A percentile compares a stretch with the other conserved stretches of the same genome.
phyloP scores from a whole-genome alignment of 2,888 invertebrate species.

The Eledona agricola region DNA sequence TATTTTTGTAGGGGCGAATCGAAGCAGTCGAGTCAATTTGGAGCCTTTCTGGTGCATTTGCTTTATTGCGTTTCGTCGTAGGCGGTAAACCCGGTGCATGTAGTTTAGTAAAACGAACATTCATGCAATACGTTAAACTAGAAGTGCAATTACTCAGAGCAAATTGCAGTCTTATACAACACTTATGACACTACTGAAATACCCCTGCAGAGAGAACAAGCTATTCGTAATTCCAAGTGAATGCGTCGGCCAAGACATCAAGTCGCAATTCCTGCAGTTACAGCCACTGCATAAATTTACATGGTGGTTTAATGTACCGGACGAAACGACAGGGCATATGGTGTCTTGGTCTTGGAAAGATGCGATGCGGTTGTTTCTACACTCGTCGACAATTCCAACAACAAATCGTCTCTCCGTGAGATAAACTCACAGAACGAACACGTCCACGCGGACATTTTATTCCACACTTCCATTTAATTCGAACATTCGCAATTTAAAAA shows the following conservation, averaged over 20 bases:
- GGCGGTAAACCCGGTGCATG: neutral
- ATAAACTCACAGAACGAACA: too few relatives aligned
- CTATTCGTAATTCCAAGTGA: conserved; percentile 30
- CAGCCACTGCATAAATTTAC: conserved; percentile 41
- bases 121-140: conserved; percentile 3
- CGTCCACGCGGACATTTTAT: too few relatives aligned
- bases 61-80: conserved; percentile 7
- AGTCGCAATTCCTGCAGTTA: conserved; percentile 34
- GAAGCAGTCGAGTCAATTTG: neutral
- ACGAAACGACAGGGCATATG: conserved; percentile 34
- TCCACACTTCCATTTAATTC: too few relatives aligned
- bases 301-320: conserved; percentile 37
- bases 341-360: conserved; percentile 8
- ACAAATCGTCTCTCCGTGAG: too few relatives aligned
- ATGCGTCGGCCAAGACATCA: conserved; percentile 21
- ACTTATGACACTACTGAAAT: conserved; percentile 30
- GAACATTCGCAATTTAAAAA: too few relatives aligned
- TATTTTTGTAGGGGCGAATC: too few relatives aligned
- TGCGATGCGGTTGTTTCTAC: conserved; percentile 27
- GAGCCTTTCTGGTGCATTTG: conserved; percentile 7
- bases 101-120: too few relatives aligned
- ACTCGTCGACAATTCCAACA: conserved; percentile 7
- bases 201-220: conserved; percentile 14
- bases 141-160: conserved; percentile 21
- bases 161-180: conserved; percentile 31